Evolutionary conservation across 2,797 vertebrate species (phyloP).

Genomic region (Tauraco hartlaubi): DNA sequence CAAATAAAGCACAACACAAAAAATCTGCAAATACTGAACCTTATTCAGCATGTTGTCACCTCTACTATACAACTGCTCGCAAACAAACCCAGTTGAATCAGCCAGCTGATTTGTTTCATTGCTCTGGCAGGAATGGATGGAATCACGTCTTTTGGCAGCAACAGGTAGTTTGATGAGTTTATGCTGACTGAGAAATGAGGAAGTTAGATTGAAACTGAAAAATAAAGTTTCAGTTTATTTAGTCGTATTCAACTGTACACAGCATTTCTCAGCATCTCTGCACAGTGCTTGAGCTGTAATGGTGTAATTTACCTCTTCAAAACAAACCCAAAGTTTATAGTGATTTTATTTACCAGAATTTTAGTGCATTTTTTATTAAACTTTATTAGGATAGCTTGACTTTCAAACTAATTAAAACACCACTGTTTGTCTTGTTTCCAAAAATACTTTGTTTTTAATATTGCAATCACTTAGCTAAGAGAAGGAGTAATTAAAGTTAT

Average conservation of each 20-base stretch:
- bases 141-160: background rate
- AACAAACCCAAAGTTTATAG: background rate
- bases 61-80: background rate
- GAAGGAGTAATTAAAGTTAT: conserved; percentile 70
- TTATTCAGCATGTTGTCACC: background rate
- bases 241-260: background rate
- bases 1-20: background rate
- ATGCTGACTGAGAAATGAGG: background rate
- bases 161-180: background rate
- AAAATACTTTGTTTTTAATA: conserved; percentile 37
- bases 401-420: conserved; percentile 37
- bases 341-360: background rate
- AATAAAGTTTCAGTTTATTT: background rate
- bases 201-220: background rate
- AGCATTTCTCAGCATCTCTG: background rate
- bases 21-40: background rate
- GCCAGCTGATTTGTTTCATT: background rate
- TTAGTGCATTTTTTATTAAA: background rate
- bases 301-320: background rate
- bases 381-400: conserved; percentile 1
- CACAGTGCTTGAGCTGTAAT: background rate
- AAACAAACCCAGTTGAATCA: background rate
- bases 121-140: background rate
- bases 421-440: conserved; percentile 26
- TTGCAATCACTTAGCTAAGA: conserved; percentile 27